Conservation (phyloP, 2,113 vertebrate genomes). For the Hemichromis elongatus region DNA sequence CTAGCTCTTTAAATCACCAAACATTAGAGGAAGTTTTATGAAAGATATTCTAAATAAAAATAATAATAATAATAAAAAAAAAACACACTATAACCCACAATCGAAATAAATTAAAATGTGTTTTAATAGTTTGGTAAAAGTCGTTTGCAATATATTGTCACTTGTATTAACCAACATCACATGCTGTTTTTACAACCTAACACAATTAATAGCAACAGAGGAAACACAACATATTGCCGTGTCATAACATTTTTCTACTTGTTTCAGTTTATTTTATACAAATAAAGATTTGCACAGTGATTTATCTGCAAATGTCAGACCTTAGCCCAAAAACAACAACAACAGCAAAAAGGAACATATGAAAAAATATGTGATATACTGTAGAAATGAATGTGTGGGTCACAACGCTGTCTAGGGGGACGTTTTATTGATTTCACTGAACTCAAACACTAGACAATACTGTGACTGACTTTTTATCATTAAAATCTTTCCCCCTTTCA, state of each 20-base stretch:
- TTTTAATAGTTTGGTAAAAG: background rate
- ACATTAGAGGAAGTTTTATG: background rate
- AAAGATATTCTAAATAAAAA: background rate
- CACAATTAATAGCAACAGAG: background rate
- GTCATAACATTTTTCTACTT: background rate
- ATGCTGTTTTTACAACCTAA: background rate
- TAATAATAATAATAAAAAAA: background rate
- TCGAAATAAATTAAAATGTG: background rate
- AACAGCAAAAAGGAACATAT: background rate
- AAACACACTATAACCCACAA: background rate
- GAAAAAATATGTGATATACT: background rate
- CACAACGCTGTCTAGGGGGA: background rate
- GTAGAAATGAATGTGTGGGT: background rate
- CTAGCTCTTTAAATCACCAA: conserved; percentile 17
- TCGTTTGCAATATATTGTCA: background rate
- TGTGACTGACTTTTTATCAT: background rate
- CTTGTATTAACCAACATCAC: background rate
- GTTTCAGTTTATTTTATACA: background rate
- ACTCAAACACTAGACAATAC: background rate
- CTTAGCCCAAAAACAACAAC: background rate
- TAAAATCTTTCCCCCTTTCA: background rate
- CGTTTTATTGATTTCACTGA: background rate
- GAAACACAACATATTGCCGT: background rate
- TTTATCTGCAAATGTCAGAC: background rate
- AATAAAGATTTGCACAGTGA: background rate